phyloP scores from a whole-genome alignment of 2,113 vertebrate species.

The Cephalopterus ornatus region DNA sequence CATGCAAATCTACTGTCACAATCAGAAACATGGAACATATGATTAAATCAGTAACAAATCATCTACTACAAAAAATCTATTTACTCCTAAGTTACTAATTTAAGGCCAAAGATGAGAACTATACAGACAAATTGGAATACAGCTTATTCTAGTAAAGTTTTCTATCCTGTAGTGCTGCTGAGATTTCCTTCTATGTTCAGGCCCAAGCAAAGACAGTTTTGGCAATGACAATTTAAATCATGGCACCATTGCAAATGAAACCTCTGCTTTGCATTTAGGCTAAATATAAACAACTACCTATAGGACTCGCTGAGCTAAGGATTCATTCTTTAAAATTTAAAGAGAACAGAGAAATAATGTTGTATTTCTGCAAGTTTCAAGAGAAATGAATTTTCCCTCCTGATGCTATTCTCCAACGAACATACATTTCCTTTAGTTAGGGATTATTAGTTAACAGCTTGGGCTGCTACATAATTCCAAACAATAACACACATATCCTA shows the following conservation, averaged over 20 bases:
- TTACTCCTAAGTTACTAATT: neutral
- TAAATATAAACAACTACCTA: neutral
- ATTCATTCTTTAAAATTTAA: neutral
- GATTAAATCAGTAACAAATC: neutral
- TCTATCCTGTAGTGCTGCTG: neutral
- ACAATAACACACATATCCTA: neutral
- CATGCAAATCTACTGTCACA: neutral
- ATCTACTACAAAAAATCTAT: neutral
- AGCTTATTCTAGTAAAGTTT: neutral
- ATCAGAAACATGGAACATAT: neutral
- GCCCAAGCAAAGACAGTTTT: neutral
- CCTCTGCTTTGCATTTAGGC: neutral
- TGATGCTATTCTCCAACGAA: neutral
- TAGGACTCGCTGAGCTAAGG: neutral
- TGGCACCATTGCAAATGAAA: neutral
- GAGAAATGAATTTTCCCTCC: neutral
- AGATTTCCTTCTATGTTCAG: neutral
- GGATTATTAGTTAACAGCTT: no score
- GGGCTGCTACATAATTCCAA: rapidly evolving
- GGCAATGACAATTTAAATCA: neutral
- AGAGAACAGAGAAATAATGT: neutral
- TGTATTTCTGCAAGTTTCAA: neutral
- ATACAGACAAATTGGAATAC: neutral
- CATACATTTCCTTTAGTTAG: neutral
- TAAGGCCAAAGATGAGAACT: neutral